Evolutionary conservation across 30 jellyfish, hydroid and myxozoan species (phyloP).

Genomic region (Phacellophora camtschatica): DNA sequence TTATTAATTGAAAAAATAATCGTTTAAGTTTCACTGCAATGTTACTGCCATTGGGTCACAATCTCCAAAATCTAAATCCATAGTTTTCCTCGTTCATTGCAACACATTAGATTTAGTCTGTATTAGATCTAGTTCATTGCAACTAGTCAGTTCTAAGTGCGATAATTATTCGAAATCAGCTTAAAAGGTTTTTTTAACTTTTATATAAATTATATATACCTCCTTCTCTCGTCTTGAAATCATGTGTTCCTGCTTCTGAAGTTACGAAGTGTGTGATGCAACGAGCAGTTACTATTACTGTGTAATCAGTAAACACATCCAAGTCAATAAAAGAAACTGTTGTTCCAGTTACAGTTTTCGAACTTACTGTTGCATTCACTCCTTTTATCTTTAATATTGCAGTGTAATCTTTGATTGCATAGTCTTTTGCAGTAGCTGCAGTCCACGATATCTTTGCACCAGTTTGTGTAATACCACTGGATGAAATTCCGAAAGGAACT

Average conservation of each 20-base stretch:
- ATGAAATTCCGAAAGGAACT: slow-evolving; percentile 17
- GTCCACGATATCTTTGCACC: slow-evolving; percentile 19
- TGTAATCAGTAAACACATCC: slow-evolving; percentile 31
- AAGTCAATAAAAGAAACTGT: slow-evolving; percentile 23
- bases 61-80: too few species aligned
- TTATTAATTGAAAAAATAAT: too few species aligned
- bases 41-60: too few species aligned
- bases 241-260: slow-evolving; percentile 33
- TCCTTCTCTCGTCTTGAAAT: slow-evolving; percentile 54
- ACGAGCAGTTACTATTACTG: slow-evolving; percentile 29
- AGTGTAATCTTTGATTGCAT: slow-evolving; percentile 14
- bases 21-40: too few species aligned
- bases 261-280: neutral
- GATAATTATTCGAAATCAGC: too few species aligned
- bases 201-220: slow-evolving; percentile 22
- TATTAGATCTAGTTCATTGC: too few species aligned
- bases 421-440: slow-evolving; percentile 14
- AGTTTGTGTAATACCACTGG: neutral
- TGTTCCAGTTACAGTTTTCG: neutral
- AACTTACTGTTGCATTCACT: neutral
- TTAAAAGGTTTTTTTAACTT: too few species aligned
- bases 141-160: too few species aligned
- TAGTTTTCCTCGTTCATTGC: too few species aligned
- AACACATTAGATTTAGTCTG: too few species aligned
- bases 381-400: slow-evolving; percentile 29